These are phyloP conservation scores for Leptatherina wallacei DNA, from an alignment of 2,797 vertebrate genomes.

Conservation along the genomic window DNA sequence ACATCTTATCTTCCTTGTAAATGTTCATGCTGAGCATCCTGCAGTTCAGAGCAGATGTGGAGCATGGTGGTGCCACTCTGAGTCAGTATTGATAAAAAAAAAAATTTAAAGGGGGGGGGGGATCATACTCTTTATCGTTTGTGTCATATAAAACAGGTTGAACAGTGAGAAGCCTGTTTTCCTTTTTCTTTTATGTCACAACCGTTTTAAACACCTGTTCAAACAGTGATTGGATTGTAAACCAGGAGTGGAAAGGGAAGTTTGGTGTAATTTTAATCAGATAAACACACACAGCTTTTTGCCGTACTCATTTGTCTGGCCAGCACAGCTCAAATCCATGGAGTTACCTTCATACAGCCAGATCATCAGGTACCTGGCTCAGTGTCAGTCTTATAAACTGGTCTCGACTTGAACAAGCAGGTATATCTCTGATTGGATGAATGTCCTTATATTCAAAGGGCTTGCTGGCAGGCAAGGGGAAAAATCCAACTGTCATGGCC, in stretches of 20 bases:
- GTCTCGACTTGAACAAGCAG: slow-evolving; percentile 26
- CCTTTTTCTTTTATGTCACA: not conserved
- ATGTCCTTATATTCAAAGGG: slow-evolving; percentile 46
- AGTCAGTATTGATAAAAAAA: slow-evolving; percentile 19
- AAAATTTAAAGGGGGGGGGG: not conserved
- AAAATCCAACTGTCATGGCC: slow-evolving; percentile 44
- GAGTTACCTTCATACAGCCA: slow-evolving; percentile 49
- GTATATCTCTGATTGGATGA: slow-evolving; percentile 64
- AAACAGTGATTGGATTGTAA: slow-evolving; percentile 39
- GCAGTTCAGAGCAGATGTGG: slow-evolving; percentile 32
- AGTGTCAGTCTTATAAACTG: slow-evolving; percentile 37
- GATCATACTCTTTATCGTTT: slow-evolving; percentile 24
- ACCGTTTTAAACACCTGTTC: slow-evolving; percentile 46
- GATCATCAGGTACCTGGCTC: slow-evolving; percentile 44
- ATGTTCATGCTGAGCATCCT: slow-evolving; percentile 62
- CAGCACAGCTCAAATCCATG: slow-evolving; percentile 44
- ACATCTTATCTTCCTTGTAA: slow-evolving; percentile 67
- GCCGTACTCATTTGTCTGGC: slow-evolving; percentile 13
- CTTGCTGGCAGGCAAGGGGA: slow-evolving; percentile 46
- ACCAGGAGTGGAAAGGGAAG: slow-evolving; percentile 2
- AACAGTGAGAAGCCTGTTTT: slow-evolving; percentile 3
- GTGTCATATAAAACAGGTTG: slow-evolving; percentile 23
- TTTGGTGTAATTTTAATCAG: slow-evolving; percentile 19
- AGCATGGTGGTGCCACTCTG: slow-evolving; percentile 29
- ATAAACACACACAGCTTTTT: slow-evolving; percentile 28